phyloP scores from a whole-genome alignment of 1,140 invertebrate genomes.

The Brachionus asplanchnoidis region DNA sequence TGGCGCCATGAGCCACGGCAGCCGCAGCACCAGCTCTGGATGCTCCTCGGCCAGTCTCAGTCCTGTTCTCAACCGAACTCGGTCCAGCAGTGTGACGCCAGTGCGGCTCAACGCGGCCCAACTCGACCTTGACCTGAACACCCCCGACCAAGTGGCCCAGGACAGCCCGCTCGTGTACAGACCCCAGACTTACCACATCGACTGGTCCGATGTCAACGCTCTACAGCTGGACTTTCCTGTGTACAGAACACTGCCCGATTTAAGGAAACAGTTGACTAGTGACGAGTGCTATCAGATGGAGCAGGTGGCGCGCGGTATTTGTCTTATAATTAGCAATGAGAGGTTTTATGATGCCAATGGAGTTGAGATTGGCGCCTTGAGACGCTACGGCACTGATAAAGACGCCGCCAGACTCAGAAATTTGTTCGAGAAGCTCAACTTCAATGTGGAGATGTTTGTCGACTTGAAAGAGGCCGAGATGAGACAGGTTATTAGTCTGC shows the following conservation, averaged over 20 bases:
- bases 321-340: slow-evolving; percentile 85
- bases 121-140: too few relatives aligned
- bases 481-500: slow-evolving; percentile 60
- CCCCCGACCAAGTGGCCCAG: background rate
- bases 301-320: slow-evolving; percentile 72
- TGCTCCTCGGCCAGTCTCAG: background rate
- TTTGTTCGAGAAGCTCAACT: slow-evolving; percentile 65
- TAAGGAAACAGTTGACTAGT: background rate
- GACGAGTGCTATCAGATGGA: slow-evolving; percentile 63
- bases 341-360: slow-evolving; percentile 57
- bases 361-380: slow-evolving; percentile 44
- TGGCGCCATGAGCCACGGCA: background rate
- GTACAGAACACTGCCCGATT: background rate
- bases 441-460: slow-evolving; percentile 62
- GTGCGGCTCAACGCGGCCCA: background rate
- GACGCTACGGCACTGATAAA: slow-evolving; percentile 68
- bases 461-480: slow-evolving; percentile 60
- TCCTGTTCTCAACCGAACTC: background rate
- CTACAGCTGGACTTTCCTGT: background rate
- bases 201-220: background rate
- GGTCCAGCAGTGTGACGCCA: background rate
- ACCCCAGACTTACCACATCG: background rate
- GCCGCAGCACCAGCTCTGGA: background rate
- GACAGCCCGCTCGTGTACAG: background rate
- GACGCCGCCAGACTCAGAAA: slow-evolving; percentile 57